Base-by-base conservation (phyloP, 2,888 invertebrate genomes). In the Lithophane semibrunnea region DNA sequence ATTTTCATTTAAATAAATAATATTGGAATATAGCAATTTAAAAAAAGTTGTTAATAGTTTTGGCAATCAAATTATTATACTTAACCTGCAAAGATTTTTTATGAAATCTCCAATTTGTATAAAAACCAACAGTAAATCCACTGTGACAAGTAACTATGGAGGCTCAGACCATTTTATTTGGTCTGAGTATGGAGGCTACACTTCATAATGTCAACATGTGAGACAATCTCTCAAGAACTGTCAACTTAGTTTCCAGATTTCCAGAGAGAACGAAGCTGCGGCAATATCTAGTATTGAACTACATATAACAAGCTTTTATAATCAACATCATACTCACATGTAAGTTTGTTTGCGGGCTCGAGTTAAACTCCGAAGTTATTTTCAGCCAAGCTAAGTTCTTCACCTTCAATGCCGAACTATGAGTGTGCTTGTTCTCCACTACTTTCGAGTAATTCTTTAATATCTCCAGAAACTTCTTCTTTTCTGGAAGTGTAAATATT, bases 341-440 rank as follows among this genome's bases (percentile, higher is more conserved):
- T 9, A 73, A 69, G 24, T 54, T 52, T 52, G 70, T 73, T 37
- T 47, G 61, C 0, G 84, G 75, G 8, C 63, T 84, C 1, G 81
- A 37, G 71, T 82, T 82, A 21, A 82, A 82, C 42, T 82, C 82
- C 1, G 70, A 68, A 54, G 81, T 64, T 54, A 82, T 84, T 75
- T 64, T 84, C 8, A 67, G 54, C 85, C 82, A 82, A 60, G 75
- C 81, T 18, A 71, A 52, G 75, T 82, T 80, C 49, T 82, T 82
- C 24, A 67, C 54, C 7, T 75, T 74, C 24, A 82, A 44, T 12
- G 67, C 81, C 12, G 85, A 67, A 49, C 70, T 80, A 37, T 80
- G 54, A 2, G 58, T 58, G 44, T 75, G 54, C 44, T 75, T 82
- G 37, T 67, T 75, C 52, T 82, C 85, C 13, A 82, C 70, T 12